Evolutionary conservation across 1,140 invertebrate species (phyloP), one percentile per base, ranked within the genome.

Genomic region (Whitmania pigra): DNA sequence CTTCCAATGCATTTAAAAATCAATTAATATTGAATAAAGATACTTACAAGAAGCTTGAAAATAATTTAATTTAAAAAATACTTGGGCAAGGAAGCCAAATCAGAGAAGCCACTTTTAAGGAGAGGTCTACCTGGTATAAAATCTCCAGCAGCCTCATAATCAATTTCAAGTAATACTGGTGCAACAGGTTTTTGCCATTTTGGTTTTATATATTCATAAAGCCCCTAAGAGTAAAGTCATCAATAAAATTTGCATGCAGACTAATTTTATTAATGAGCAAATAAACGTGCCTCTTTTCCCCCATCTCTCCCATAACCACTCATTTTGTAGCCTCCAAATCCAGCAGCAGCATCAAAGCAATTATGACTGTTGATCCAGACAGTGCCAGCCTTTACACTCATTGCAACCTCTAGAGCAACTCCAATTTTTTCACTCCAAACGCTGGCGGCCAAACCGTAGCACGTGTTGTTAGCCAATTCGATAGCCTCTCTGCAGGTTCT

Each of bases 361-460:
- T 86, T 85, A 77, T 85, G 83, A 71, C 78, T 78, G 78, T 88
- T 88, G 36, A 87, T 79, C 86, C 86, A 88, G 43, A 87, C 80
- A 71, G 83, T 83, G 15, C 83, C 81, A n/a, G 83, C 83, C 76
- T 84, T 82, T 40, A 87, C 77, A 76, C 81, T 80, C 68, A 80
- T 75, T 22, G 84, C 83, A 13, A 85, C 82, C 78, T 87, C 86
- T 75, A 87, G 78, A 2, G 82, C 83, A 43, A 87, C 74, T 55
- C 82, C 80, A n/a, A 85, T 77, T 77, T 85, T 85, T 79, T 87
- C 85, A 13, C 84, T 83, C 85, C 86, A 87, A 7, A 88, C 78
- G 75, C 85, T 85, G 9, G 82, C 82, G 29, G 78, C 85, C 7
- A 84, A 77, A 18, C 84, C 85, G 76, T 84, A 85, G 20, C 80